These are phyloP conservation scores for Tanytarsus gracilentus DNA, from an alignment of 2,888 invertebrate species.

Conservation along the genomic window DNA sequence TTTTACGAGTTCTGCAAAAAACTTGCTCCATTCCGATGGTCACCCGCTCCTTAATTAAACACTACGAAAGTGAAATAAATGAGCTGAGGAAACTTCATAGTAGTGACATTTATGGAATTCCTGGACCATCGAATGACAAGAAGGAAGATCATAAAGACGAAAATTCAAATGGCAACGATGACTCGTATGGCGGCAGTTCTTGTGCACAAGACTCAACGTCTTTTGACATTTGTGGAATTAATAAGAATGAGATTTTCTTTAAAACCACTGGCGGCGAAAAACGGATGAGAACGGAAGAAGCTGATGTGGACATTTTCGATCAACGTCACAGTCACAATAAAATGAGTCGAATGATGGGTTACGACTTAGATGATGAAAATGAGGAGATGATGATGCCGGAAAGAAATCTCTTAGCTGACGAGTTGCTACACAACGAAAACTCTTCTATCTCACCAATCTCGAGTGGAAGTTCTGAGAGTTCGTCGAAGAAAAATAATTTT, in stretches of 20 bases:
- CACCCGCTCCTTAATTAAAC: constrained; percentile 74
- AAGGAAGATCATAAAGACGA: constrained; percentile 7
- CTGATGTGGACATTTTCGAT: constrained; percentile 1
- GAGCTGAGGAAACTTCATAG: constrained; percentile 26
- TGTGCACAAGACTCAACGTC: not conserved
- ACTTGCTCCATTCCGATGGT: constrained; percentile 90
- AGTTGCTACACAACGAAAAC: constrained; percentile 1
- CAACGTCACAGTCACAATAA: not conserved
- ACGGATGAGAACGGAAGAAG: not conserved
- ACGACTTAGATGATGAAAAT: constrained; percentile 18
- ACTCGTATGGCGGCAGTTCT: not conserved
- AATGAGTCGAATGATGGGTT: not conserved
- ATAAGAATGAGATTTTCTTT: constrained; percentile 22
- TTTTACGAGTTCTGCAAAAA: constrained; percentile 64
- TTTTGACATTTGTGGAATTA: constrained; percentile 24
- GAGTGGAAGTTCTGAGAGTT: not conserved
- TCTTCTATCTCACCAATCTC: not conserved
- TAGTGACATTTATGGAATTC: not conserved
- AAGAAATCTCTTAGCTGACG: not conserved
- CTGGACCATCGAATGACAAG: constrained; percentile 9
- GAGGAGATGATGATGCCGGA: constrained; percentile 6
- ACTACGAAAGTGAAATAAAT: constrained; percentile 53
- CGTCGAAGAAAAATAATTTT: not conserved
- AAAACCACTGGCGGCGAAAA: constrained; percentile 8
- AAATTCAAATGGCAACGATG: not conserved